Evolutionary conservation across 2,888 invertebrate genomes (phyloP).

Genomic region (Aromia moschata): DNA sequence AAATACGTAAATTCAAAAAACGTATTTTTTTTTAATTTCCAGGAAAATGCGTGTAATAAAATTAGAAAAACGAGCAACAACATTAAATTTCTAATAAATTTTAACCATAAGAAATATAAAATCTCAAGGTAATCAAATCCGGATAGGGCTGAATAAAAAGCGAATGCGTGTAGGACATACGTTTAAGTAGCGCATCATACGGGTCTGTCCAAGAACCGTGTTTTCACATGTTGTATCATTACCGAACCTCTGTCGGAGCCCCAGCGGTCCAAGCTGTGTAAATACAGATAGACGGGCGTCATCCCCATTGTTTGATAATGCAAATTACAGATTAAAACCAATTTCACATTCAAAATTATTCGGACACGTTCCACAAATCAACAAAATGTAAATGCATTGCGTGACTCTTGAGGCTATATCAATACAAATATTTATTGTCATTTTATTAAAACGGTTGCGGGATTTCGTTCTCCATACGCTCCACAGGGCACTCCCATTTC

Average conservation of each 20-base stretch:
- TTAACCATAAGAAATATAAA: too few relatives aligned
- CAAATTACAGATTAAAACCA: constrained; percentile 63
- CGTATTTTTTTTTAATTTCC: too few relatives aligned
- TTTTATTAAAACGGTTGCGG: constrained; percentile 35
- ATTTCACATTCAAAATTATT: constrained; percentile 60
- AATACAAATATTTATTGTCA: constrained; percentile 46
- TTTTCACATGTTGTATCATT: constrained; percentile 58
- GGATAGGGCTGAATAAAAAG: too few relatives aligned
- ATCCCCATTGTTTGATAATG: constrained; percentile 61
- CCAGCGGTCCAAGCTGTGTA: constrained; percentile 60
- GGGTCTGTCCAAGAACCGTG: constrained; percentile 39
- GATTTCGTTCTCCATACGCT: constrained; percentile 22
- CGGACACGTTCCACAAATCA: constrained; percentile 49
- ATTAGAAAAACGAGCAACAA: too few relatives aligned
- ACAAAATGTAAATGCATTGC: constrained; percentile 48
- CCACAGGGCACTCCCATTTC: too few relatives aligned
- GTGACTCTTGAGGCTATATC: constrained; percentile 45
- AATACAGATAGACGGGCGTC: constrained; percentile 62
- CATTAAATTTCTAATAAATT: too few relatives aligned
- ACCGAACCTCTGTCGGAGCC: constrained; percentile 48
- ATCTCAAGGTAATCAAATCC: too few relatives aligned
- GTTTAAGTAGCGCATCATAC: constrained; percentile 5
- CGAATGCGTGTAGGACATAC: background rate
- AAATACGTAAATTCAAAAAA: too few relatives aligned
- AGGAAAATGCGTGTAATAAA: too few relatives aligned